These are phyloP conservation scores for Romanogobio albipinnatus DNA, from an alignment of 2,113 vertebrate species.

Conservation along the genomic window DNA sequence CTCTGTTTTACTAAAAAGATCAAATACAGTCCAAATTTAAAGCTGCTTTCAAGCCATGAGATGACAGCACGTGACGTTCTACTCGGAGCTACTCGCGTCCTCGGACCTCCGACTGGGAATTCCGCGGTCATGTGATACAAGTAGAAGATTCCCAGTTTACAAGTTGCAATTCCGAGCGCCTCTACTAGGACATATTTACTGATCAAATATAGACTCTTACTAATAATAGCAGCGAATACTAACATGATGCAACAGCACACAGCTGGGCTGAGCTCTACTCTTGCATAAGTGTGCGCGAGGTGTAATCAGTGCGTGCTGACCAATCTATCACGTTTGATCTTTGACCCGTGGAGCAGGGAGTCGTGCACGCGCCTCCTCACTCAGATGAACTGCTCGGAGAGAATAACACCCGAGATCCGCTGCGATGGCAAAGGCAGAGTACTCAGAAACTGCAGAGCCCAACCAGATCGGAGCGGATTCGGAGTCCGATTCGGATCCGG, in stretches of 20 bases:
- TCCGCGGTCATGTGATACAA: no score
- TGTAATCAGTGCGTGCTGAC: neutral
- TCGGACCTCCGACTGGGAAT: no score
- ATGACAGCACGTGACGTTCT: no score
- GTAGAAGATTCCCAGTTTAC: no score
- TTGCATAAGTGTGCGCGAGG: neutral
- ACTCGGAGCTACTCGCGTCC: no score
- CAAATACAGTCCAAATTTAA: no score
- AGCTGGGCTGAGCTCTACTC: neutral
- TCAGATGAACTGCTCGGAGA: neutral
- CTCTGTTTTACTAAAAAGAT: no score
- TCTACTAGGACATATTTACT: neutral
- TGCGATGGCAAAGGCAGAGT: conserved; percentile 62
- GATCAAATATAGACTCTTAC: neutral
- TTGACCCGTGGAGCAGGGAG: neutral
- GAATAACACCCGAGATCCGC: neutral
- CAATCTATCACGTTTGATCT: conserved; percentile 19
- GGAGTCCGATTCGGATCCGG: conserved; percentile 82
- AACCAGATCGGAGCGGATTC: conserved; percentile 61
- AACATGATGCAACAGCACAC: neutral
- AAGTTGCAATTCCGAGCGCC: neutral
- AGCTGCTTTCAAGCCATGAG: no score
- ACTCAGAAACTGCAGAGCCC: conserved; percentile 45
- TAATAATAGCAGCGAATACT: neutral
- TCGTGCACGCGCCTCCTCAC: neutral